Base-by-base conservation (phyloP, 2,113 vertebrate genomes). In the Channa argus region DNA sequence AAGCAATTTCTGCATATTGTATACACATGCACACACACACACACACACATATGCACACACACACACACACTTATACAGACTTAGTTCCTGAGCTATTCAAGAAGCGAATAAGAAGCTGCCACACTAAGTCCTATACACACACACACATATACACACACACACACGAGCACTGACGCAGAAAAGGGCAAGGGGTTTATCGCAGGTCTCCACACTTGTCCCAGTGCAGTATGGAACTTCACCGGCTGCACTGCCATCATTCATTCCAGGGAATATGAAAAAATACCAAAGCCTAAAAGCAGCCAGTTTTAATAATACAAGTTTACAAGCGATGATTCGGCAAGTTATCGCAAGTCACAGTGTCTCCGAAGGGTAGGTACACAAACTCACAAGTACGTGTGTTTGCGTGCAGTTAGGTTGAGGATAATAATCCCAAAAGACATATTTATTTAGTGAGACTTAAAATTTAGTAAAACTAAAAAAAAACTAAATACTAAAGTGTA, bases 321-420 rank as follows among this genome's bases (percentile, higher is more conserved):
- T 85, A 83, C 78, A 88, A 85, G 65, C 51, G 75, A 87, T 89
- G 83, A 91, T 86, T 83, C 77, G 77, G 86, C 79, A 86, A 81
- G 74, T 84, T 71, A 24, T 24, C 24, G 1, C 24, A 24, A 59
- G 63, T 71, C 62, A 44, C 46, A 73, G 53, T 49, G 41, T 72
- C 71, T 79, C 77, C 70, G 34, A 73, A 74, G 76, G 62, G 60
- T 65, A 71, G n/a, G 50, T 38, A 37, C 66, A 60, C 43, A 69
- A 53, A 54, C 14, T 68, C 14, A 8, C n/a, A 13, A 37, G 6
- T 9, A 41, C 4, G 24, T 24, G 13, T 63, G 24, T 38, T 39
- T 50, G 15, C 55, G 2, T 70, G 39, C 47, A 24, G 13, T 47
- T 55, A 33, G 37, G 44, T 60, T 43, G 6, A 41, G 36, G 38